Base-by-base conservation (phyloP, 2,888 invertebrate species). In the Anorthoa munda region DNA sequence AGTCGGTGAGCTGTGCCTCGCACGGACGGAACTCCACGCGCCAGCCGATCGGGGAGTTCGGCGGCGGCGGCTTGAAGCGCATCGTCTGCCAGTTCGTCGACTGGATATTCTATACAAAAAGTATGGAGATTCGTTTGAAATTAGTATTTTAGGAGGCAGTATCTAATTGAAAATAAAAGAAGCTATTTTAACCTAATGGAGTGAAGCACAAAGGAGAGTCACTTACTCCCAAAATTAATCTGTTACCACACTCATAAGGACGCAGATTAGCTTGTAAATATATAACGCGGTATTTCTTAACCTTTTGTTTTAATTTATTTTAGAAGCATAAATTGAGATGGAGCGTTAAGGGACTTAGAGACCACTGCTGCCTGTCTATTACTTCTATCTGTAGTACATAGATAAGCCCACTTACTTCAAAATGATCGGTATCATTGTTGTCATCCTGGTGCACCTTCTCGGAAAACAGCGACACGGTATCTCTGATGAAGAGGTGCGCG, bases 11-110 rank as follows among this genome's bases (percentile, higher is more conserved):
- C 95, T 99, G 99, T 26, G 99, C 98, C 95, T 99, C 99, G 93
- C 99, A 99, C 58, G 99, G 99, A 46, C 99, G 97, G 96, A 99
- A 99, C 96, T 99, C 99, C 1, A 99, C 99, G 85, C 99, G 97
- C 99, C 99, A 99, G 53, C 99, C 99, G 90, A 99, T 99, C 66
- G 98, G 97, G 13, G 99, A 99, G 93, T 99, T 98, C 0, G 99
- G 99, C 39, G 99, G 99, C 59, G 99, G 99, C 48, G 99, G 99
- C 96, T 99, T 99, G 96, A 99, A 99, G 56, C 99, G 97, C 99
- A 99, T 99, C 50, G 99, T 99, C 96, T 99, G 99, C 99, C 99
- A 99, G 96, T 99, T 99, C 46, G 99, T 99, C 0, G 99, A 99
- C 93, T 99, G 99, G 86, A 99, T 99, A 93, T 99, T 99, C 98